Percentiles rank a stretch among this genome's conserved stretches.
Evolutionary conservation across 2,113 vertebrate genomes (phyloP).

Genomic region (Macrotis lagotis): DNA sequence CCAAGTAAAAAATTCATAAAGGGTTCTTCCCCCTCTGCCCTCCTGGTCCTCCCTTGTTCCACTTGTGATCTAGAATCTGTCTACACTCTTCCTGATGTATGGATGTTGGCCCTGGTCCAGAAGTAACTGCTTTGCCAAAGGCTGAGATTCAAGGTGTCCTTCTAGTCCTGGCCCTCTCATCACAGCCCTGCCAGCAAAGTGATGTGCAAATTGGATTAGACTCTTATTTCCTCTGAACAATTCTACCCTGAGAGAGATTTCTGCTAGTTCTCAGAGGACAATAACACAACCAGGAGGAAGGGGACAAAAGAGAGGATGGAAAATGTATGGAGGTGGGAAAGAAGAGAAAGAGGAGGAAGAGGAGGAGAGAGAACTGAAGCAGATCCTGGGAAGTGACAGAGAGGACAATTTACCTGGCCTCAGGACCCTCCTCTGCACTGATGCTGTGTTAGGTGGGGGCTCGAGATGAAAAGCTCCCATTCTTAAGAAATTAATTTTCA

Average conservation of each 20-base stretch:
- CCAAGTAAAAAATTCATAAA: neutral
- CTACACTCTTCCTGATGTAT: neutral
- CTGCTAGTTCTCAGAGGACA: neutral
- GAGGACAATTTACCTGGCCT: neutral
- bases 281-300: neutral
- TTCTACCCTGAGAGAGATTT: neutral
- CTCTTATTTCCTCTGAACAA: neutral
- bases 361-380: neutral
- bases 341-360: neutral
- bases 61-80: neutral
- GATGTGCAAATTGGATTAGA: neutral
- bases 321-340: neutral
- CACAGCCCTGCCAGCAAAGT: neutral
- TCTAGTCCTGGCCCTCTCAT: neutral
- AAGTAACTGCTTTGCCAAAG: neutral
- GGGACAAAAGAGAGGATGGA: neutral
- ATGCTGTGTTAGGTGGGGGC: neutral
- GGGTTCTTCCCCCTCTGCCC: neutral
- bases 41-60: neutral
- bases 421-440: neutral
- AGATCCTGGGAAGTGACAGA: neutral
- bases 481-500: neutral
- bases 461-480: neutral
- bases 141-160: neutral
- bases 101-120: neutral